These are phyloP conservation scores for Troides oblongomaculatus DNA, from an alignment of 2,888 invertebrate genomes.

Conservation along the genomic window DNA sequence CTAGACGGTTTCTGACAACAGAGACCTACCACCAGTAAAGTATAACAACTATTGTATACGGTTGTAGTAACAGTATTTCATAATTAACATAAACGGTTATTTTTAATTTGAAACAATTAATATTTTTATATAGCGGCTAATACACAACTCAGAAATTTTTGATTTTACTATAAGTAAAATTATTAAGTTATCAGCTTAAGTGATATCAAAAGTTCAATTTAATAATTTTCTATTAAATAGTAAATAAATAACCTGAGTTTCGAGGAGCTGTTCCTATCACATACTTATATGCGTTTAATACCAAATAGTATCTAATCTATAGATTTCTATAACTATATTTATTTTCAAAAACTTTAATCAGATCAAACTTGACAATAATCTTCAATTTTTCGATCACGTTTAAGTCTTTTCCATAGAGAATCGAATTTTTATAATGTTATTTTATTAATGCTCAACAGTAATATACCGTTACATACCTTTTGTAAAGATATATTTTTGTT, in stretches of 20 bases:
- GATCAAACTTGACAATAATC: neutral
- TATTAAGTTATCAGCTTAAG: neutral
- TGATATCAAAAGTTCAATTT: neutral
- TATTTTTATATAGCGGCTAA: neutral
- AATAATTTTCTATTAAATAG: no score
- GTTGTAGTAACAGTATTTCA: no score
- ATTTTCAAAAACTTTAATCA: neutral
- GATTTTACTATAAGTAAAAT: neutral
- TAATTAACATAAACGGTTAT: no score
- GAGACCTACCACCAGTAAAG: no score
- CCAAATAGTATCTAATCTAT: neutral
- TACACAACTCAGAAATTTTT: neutral
- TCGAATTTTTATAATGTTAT: neutral
- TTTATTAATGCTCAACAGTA: neutral
- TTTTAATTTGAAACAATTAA: neutral
- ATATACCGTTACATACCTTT: neutral
- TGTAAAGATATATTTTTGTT: no score
- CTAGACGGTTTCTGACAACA: no score
- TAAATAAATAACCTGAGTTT: neutral
- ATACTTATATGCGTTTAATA: neutral
- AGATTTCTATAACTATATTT: neutral
- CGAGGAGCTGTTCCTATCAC: neutral
- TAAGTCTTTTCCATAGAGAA: slow-evolving; percentile 39
- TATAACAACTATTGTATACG: no score
- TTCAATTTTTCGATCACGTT: slow-evolving; percentile 31